These are phyloP conservation scores for Coelopa pilipes DNA, from an alignment of 2,888 invertebrate species.

Conservation along the genomic window DNA sequence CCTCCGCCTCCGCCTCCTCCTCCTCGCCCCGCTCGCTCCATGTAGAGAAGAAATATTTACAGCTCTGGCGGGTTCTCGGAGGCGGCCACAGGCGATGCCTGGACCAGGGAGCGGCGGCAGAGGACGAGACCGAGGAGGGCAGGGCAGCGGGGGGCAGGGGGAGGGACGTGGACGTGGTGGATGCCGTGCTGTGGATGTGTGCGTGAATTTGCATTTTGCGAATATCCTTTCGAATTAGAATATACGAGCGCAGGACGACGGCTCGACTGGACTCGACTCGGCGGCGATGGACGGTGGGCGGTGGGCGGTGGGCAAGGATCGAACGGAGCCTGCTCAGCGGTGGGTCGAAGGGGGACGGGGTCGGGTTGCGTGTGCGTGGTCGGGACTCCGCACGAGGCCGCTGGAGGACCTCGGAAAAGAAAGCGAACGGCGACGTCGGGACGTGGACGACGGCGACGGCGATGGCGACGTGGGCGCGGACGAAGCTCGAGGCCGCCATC, in stretches of 20 bases:
- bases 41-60: slow-evolving; percentile 13
- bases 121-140: no score
- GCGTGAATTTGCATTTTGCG: slow-evolving; percentile 56
- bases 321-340: not conserved
- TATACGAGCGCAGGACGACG: slow-evolving; percentile 43
- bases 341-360: not conserved
- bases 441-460: slow-evolving; percentile 10
- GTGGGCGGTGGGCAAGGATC: not conserved
- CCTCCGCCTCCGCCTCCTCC: not conserved
- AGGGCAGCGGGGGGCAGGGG: no score
- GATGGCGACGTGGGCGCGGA: slow-evolving; percentile 20
- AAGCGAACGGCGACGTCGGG: not conserved
- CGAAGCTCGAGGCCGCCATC: no score
- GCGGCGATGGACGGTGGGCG: not conserved
- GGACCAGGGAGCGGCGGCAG: no score
- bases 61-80: slow-evolving; percentile 4
- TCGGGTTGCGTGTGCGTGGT: not conserved
- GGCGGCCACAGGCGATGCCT: not conserved
- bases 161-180: no score
- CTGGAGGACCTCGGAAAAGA: not conserved
- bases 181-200: not conserved
- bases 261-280: not conserved
- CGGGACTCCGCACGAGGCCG: not conserved
- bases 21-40: not conserved
- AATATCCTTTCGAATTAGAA: slow-evolving; percentile 61